Percentiles rank a stretch among this genome's conserved stretches.
Conservation (phyloP, 1,140 invertebrate species). For the Lepidurus arcticus region DNA sequence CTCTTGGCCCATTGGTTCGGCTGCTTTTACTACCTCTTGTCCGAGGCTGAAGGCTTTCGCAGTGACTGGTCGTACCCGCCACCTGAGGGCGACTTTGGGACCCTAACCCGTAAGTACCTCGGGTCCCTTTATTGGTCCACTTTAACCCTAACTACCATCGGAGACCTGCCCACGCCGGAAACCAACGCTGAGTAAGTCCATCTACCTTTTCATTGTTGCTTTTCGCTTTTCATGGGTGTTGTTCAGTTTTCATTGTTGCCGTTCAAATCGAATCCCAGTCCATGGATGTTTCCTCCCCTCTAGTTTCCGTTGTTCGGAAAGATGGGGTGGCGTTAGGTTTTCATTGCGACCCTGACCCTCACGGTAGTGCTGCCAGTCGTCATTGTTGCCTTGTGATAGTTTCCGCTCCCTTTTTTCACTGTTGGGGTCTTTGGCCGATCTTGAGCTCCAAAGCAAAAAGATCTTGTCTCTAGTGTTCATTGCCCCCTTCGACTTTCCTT, state of each 20-base stretch:
- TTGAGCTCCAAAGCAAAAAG: too few relatives aligned
- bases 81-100: conserved; percentile 74
- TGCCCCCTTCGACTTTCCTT: too few relatives aligned
- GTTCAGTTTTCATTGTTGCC: not conserved
- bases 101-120: conserved; percentile 83
- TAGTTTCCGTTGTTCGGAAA: too few relatives aligned
- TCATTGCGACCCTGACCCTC: too few relatives aligned
- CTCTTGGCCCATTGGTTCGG: conserved; percentile 96
- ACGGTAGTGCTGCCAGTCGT: too few relatives aligned
- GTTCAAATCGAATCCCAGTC: too few relatives aligned
- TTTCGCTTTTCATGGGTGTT: not conserved
- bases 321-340: too few relatives aligned
- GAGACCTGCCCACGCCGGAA: conserved; percentile 87
- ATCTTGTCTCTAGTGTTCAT: too few relatives aligned
- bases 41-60: conserved; percentile 82
- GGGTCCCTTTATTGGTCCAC: conserved; percentile 95
- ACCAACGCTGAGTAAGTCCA: conserved; percentile 89
- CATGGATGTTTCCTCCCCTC: too few relatives aligned
- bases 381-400: too few relatives aligned
- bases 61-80: conserved; percentile 91
- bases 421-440: too few relatives aligned
- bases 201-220: conserved; percentile 1
- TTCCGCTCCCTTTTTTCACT: too few relatives aligned
- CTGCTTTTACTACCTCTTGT: conserved; percentile 92
- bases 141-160: conserved; percentile 91